phyloP scores from a whole-genome alignment of 2,113 vertebrate genomes.

The Ailurus styani region DNA sequence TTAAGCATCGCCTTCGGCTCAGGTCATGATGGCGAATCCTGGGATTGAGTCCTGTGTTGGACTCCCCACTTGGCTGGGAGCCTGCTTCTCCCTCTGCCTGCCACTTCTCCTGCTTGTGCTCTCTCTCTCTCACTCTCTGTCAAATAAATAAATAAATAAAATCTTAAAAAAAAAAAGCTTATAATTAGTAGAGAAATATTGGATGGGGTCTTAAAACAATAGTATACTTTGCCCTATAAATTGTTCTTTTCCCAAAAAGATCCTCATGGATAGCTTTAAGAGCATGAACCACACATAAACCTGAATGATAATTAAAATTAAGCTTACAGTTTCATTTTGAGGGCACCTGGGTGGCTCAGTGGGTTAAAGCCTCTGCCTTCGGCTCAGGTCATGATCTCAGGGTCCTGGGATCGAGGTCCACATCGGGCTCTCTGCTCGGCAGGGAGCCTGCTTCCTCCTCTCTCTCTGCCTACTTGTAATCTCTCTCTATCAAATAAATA shows the following conservation, averaged over 20 bases:
- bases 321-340: constrained; percentile 32
- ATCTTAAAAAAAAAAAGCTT: not conserved
- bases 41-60: not conserved
- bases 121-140: not conserved
- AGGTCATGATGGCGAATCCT: not conserved
- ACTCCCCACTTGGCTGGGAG: not conserved
- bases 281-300: not conserved
- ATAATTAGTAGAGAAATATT: constrained; percentile 27
- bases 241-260: constrained; percentile 10
- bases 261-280: not conserved
- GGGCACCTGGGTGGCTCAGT: too few species aligned
- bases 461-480: too few species aligned
- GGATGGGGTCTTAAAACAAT: constrained; percentile 30
- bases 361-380: too few species aligned
- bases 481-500: too few species aligned
- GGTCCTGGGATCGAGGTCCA: too few species aligned
- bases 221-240: not conserved
- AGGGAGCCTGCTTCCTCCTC: too few species aligned
- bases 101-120: not conserved
- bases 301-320: constrained; percentile 44
- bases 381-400: too few species aligned
- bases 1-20: not conserved
- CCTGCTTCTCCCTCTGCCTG: not conserved
- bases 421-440: too few species aligned
- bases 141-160: not conserved